Evolutionary conservation across 2,113 vertebrate species (phyloP).

Genomic region (Hystrix brachyura): DNA sequence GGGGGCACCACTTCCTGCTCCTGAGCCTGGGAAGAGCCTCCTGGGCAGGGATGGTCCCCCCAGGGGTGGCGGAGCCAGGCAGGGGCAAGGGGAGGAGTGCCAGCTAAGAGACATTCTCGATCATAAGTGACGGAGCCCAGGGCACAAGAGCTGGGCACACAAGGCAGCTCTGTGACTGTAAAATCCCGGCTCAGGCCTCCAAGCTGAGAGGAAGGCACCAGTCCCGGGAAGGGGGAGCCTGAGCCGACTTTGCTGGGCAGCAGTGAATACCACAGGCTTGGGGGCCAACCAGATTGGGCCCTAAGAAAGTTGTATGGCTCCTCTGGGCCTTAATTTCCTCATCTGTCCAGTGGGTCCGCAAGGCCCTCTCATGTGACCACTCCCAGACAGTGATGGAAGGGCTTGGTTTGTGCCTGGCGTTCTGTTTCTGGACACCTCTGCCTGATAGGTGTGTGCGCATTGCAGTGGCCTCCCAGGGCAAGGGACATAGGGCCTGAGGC

Average conservation of each 20-base stretch:
- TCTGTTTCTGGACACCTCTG: rapidly evolving
- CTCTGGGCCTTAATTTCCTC: rapidly evolving
- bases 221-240: too few relatives aligned
- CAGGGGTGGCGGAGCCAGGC: too few relatives aligned
- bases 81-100: too few relatives aligned
- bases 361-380: rapidly evolving
- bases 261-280: background rate
- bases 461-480: background rate
- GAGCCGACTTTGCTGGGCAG: background rate
- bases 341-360: rapidly evolving
- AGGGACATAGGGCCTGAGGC: background rate
- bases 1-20: rapidly evolving
- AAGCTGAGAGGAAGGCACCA: background rate
- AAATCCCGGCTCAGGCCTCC: background rate
- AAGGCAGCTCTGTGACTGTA: too few relatives aligned
- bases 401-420: rapidly evolving
- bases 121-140: background rate
- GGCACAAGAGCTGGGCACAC: rapidly evolving
- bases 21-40: background rate
- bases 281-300: too few relatives aligned
- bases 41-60: background rate
- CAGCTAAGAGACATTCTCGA: too few relatives aligned
- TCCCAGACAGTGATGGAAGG: rapidly evolving
- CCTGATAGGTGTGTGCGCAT: rapidly evolving
- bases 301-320: background rate